Percentiles rank a stretch among this genome's conserved stretches.
phyloP scores from a whole-genome alignment of 2,888 invertebrate species.

The Argyresthia goedartella region DNA sequence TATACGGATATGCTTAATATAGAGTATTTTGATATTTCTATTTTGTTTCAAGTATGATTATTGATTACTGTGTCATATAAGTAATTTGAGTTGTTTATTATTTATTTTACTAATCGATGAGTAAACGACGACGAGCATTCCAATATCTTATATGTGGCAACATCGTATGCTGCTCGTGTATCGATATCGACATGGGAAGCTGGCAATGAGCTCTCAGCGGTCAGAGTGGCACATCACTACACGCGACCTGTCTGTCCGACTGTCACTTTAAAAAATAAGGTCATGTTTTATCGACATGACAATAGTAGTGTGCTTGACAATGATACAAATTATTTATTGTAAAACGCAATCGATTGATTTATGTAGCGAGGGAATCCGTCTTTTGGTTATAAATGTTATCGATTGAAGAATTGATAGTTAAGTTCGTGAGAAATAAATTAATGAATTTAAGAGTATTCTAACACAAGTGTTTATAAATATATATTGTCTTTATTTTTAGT shows the following conservation, averaged over 20 bases:
- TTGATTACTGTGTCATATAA: slow-evolving; percentile 61
- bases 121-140: slow-evolving; percentile 37
- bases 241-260: too few relatives aligned
- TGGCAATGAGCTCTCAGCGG: too few relatives aligned
- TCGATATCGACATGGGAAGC: too few relatives aligned
- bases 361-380: slow-evolving; percentile 51
- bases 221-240: too few relatives aligned
- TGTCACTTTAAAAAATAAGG: too few relatives aligned
- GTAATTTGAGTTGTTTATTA: slow-evolving; percentile 57
- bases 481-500: slow-evolving; percentile 70
- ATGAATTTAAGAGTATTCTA: slow-evolving; percentile 70
- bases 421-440: slow-evolving; percentile 68
- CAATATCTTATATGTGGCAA: slow-evolving; percentile 13
- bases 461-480: slow-evolving; percentile 72
- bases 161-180: not conserved
- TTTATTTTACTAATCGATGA: slow-evolving; percentile 59
- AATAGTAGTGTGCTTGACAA: slow-evolving; percentile 2
- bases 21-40: slow-evolving; percentile 58
- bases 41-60: slow-evolving; percentile 56
- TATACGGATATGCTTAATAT: slow-evolving; percentile 59
- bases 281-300: too few relatives aligned
- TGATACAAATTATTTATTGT: slow-evolving; percentile 4
- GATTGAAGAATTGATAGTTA: slow-evolving; percentile 63
- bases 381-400: slow-evolving; percentile 53
- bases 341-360: slow-evolving; percentile 24